phyloP scores from a whole-genome alignment of 2,113 vertebrate genomes.

The Chaenogobius annularis region DNA sequence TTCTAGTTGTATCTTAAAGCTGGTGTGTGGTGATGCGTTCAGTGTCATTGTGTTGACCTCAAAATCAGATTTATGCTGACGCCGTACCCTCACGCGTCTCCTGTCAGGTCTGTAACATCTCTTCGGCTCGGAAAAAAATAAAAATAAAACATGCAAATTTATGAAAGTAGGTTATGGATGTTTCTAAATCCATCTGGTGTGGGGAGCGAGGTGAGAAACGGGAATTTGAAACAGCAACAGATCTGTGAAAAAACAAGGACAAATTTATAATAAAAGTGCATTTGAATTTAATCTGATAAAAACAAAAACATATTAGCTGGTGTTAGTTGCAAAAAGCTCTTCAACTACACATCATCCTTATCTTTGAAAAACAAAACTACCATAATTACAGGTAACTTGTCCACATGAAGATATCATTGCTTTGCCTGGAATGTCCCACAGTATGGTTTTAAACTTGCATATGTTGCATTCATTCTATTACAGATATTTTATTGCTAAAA shows the following conservation, averaged over 20 bases:
- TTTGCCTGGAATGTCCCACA: too few relatives aligned
- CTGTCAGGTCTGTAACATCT: not conserved
- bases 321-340: too few relatives aligned
- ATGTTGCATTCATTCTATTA: too few relatives aligned
- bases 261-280: not conserved
- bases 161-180: slow-evolving; percentile 41
- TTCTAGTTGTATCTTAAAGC: not conserved
- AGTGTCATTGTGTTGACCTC: not conserved
- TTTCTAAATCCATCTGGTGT: slow-evolving; percentile 1
- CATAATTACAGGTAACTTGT: too few relatives aligned
- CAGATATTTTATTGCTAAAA: too few relatives aligned
- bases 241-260: not conserved
- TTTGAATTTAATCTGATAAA: not conserved
- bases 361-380: too few relatives aligned
- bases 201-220: slow-evolving; percentile 1
- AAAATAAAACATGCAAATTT: slow-evolving; percentile 36
- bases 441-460: too few relatives aligned
- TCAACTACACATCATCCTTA: too few relatives aligned
- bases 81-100: slow-evolving; percentile 5
- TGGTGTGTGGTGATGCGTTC: not conserved
- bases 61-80: slow-evolving; percentile 16
- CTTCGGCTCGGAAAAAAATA: not conserved
- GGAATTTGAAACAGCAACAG: not conserved
- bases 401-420: too few relatives aligned
- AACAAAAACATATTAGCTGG: too few relatives aligned